Evolutionary conservation across 2,888 invertebrate species (phyloP).

Genomic region (Ptilodon capucinus): DNA sequence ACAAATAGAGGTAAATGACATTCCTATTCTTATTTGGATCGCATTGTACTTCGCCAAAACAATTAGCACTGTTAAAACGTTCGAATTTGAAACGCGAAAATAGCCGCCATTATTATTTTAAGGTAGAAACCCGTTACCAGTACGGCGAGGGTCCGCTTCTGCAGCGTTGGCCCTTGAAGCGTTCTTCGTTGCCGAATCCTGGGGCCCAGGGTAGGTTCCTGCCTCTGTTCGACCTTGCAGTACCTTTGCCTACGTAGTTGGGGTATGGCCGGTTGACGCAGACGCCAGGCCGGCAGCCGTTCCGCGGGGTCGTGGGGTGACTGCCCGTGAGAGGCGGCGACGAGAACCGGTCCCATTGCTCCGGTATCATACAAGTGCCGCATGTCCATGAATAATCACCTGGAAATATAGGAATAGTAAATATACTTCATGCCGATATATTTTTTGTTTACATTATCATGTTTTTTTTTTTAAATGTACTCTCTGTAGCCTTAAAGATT

Average conservation of each 20-base stretch:
- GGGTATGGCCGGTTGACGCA: conserved; percentile 55
- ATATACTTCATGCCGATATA: conserved; percentile 1
- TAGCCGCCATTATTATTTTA: conserved; percentile 17
- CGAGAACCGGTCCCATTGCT: conserved; percentile 64
- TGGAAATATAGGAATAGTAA: conserved; percentile 31
- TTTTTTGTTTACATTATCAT: no score
- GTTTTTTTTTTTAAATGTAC: no score
- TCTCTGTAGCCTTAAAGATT: no score
- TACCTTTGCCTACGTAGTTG: conserved; percentile 53
- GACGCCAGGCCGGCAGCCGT: conserved; percentile 66
- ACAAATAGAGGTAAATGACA: no score
- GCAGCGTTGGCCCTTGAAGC: conserved; percentile 66
- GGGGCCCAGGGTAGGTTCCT: conserved; percentile 70
- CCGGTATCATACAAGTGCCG: conserved; percentile 60
- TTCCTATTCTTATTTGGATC: no score
- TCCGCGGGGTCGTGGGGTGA: conserved; percentile 61
- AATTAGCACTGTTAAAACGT: conserved; percentile 13
- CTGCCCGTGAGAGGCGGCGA: conserved; percentile 55
- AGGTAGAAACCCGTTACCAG: conserved; percentile 51
- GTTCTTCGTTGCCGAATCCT: conserved; percentile 60
- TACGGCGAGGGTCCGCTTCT: conserved; percentile 69
- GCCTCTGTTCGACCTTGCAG: conserved; percentile 52
- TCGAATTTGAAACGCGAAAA: conserved; percentile 29
- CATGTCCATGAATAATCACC: conserved; percentile 67
- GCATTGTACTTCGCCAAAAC: no score